phyloP scores from a whole-genome alignment of 2,113 vertebrate genomes.

The Callocephalon fimbriatum region DNA sequence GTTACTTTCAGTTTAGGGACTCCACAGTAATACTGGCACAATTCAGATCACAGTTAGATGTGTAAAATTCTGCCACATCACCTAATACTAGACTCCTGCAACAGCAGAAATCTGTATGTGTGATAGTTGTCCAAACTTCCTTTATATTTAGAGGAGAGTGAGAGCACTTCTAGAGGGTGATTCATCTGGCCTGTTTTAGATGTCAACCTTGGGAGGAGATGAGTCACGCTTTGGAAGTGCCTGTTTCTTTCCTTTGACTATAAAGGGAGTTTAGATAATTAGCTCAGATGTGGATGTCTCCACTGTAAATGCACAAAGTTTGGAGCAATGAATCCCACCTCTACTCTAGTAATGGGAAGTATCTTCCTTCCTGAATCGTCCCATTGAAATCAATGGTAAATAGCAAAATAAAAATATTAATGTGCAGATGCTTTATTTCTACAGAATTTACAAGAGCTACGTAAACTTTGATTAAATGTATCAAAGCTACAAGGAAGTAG shows the following conservation, averaged over 20 bases:
- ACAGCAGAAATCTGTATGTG: not conserved
- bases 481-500: not conserved
- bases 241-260: not conserved
- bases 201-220: slow-evolving; percentile 3
- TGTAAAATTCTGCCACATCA: not conserved
- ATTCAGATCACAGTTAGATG: not conserved
- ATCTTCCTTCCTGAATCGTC: not conserved
- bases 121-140: not conserved
- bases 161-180: not conserved
- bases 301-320: not conserved
- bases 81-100: not conserved
- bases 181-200: slow-evolving; percentile 10
- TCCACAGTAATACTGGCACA: not conserved
- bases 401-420: not conserved
- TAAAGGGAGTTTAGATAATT: not conserved
- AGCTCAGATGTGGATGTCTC: not conserved
- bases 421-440: not conserved
- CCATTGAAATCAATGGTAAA: not conserved
- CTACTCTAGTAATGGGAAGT: not conserved
- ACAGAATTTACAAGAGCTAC: not conserved
- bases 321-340: not conserved
- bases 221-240: slow-evolving; percentile 15
- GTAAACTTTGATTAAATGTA: not conserved
- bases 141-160: not conserved
- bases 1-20: not conserved